Conservation (phyloP, 2,113 vertebrate genomes). For the Siniperca knerii region DNA sequence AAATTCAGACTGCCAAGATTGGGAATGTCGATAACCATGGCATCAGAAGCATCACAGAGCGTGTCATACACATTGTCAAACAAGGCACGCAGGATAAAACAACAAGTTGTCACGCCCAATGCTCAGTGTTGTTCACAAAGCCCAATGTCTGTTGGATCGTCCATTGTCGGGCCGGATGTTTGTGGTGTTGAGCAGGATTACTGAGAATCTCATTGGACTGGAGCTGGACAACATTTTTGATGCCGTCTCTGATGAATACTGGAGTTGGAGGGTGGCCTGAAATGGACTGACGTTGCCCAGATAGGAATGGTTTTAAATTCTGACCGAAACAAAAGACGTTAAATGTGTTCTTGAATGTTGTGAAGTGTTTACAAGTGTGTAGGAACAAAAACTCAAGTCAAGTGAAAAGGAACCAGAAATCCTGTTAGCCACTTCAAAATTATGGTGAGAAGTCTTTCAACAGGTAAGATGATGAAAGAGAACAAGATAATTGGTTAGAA, state of each 20-base stretch:
- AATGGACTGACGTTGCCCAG: neutral
- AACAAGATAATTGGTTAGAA: no score
- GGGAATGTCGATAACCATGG: neutral
- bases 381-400: neutral
- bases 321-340: neutral
- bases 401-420: neutral
- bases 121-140: neutral
- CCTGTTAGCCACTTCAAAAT: neutral
- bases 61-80: neutral
- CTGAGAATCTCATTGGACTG: neutral
- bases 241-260: neutral
- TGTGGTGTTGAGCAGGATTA: neutral
- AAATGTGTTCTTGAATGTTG: neutral
- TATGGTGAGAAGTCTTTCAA: neutral
- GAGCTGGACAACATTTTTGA: neutral
- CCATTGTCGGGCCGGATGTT: neutral
- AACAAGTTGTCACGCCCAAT: neutral
- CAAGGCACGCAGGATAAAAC: neutral
- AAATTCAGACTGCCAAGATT: neutral
- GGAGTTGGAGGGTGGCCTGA: neutral
- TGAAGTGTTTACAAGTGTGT: neutral
- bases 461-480: neutral
- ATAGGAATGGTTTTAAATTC: neutral
- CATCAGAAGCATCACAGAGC: neutral
- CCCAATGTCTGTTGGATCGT: neutral